Evolutionary conservation across 2,888 invertebrate genomes (phyloP).

Genomic region (Chymomyza caudatula): DNA sequence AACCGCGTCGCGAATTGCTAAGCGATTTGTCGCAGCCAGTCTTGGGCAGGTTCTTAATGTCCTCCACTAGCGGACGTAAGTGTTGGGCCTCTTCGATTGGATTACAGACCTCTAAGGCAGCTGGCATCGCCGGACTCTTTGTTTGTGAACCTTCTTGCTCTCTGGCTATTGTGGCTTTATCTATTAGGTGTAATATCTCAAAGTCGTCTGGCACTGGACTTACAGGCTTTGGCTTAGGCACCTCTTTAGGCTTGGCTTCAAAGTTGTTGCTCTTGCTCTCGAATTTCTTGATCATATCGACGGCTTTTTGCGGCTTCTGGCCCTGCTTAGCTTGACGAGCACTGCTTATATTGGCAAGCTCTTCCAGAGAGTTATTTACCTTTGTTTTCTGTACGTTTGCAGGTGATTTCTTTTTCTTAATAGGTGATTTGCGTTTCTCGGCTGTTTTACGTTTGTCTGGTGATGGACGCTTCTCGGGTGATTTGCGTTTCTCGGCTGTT

Average conservation of each 20-base stretch:
- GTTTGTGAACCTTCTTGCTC: slow-evolving; percentile 54
- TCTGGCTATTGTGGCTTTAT: slow-evolving; percentile 53
- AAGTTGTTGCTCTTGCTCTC: slow-evolving; percentile 9
- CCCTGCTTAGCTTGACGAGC: slow-evolving; percentile 44
- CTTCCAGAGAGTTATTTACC: slow-evolving; percentile 62
- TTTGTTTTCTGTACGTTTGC: slow-evolving; percentile 43
- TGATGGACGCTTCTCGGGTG: too few species aligned
- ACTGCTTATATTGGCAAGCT: slow-evolving; percentile 57
- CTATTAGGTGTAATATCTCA: slow-evolving; percentile 51
- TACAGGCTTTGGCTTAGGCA: slow-evolving; percentile 37
- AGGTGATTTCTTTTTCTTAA: slow-evolving; percentile 60
- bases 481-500: slow-evolving; percentile 61
- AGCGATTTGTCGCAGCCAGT: slow-evolving; percentile 73
- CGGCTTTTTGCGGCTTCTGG: neutral
- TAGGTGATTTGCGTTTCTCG: slow-evolving; percentile 56
- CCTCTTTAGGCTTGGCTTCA: slow-evolving; percentile 15
- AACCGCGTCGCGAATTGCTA: slow-evolving; percentile 66
- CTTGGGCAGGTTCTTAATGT: slow-evolving; percentile 73
- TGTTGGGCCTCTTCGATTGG: neutral
- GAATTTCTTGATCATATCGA: slow-evolving; percentile 1
- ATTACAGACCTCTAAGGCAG: neutral
- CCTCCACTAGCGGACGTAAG: slow-evolving; percentile 51
- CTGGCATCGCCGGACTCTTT: slow-evolving; percentile 44
- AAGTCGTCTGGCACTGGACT: slow-evolving; percentile 59
- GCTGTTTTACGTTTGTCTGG: too few species aligned